Conservation (phyloP, 2,888 invertebrate genomes). For the Argynnis bischoffii region DNA sequence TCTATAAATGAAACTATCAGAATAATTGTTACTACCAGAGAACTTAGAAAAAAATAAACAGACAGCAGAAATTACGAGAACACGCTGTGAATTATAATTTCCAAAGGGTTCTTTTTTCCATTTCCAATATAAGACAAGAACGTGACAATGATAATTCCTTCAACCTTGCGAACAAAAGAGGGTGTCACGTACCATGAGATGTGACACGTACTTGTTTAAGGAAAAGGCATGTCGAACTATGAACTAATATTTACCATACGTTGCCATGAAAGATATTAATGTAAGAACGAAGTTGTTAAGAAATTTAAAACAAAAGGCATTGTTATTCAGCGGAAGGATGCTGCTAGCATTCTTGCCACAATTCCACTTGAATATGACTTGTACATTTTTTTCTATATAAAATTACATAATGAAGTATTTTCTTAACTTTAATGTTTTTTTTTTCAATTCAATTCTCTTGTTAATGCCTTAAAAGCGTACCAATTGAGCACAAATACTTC, state of each 20-base stretch:
- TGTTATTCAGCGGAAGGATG: too few relatives aligned
- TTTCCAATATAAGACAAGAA: conserved; percentile 8
- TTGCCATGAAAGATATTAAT: not conserved
- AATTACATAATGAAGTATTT: too few relatives aligned
- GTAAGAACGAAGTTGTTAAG: too few relatives aligned
- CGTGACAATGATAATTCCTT: conserved; percentile 17
- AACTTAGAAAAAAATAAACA: too few relatives aligned
- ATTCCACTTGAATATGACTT: not conserved
- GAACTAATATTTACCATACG: conserved; percentile 17
- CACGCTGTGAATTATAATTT: not conserved
- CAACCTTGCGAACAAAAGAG: conserved; percentile 11
- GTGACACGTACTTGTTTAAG: conserved; percentile 26
- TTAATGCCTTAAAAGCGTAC: too few relatives aligned
- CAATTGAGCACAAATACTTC: too few relatives aligned
- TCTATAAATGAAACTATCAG: too few relatives aligned
- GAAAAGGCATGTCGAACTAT: conserved; percentile 19
- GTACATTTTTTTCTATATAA: too few relatives aligned
- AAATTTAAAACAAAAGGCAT: too few relatives aligned
- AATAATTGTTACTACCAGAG: too few relatives aligned
- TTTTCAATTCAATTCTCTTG: too few relatives aligned
- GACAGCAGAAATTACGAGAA: not conserved
- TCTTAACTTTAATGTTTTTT: too few relatives aligned
- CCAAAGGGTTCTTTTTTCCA: not conserved
- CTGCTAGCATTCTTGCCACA: not conserved
- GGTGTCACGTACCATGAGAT: conserved; percentile 30